Evolutionary conservation across 2,797 vertebrate genomes (phyloP), one percentile per base, ranked within the genome.

Genomic region (Lepus townsendii): DNA sequence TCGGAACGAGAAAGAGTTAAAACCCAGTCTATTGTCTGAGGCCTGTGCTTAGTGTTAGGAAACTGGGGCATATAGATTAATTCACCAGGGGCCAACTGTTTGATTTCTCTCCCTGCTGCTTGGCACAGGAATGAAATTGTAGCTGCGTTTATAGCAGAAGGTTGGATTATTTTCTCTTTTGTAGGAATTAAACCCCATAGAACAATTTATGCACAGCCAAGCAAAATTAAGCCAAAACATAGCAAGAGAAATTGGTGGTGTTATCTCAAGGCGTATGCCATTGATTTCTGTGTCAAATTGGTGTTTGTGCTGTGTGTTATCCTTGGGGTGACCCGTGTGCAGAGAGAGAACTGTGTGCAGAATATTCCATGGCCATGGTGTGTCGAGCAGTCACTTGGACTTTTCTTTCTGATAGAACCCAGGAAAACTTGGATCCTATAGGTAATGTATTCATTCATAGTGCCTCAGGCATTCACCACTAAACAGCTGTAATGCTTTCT

Each of bases 1-100:
- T 63, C 16, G 93, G 93, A 16, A 6, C 12, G 14, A 60, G 88
- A 92, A 97, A 72, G 97, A 96, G 94, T 94, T 96, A 97, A 96
- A 83, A 75, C 54, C 50, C 50, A 50, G 52, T 7, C 89, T 85
- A 26, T 88, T 89, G 96, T 96, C 73, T 96, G 35, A 96, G 84
- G 94, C 95, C 16, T 20, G 20, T 91, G 73, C 91, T 91, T 83
- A 16, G 54, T 94, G 69, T 90, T 96, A 95, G 97, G 95, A 98
- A 98, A 97, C 93, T 1, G 97, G 93, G 97, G 87, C 90, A 90
- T 96, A 85, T 90, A 97, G 94, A 97, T 93, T 86, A 96, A 98
- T 93, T 84, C 96, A 95, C 94, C 88, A 96, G 97, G 97, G 96
- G 97, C 91, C 96, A 95, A 96, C 88, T 95, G 82, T 98, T 98